Evolutionary conservation across 2,888 invertebrate species (phyloP), one percentile per base, ranked within the genome.

Genomic region (Dolichomitus sp.): DNA sequence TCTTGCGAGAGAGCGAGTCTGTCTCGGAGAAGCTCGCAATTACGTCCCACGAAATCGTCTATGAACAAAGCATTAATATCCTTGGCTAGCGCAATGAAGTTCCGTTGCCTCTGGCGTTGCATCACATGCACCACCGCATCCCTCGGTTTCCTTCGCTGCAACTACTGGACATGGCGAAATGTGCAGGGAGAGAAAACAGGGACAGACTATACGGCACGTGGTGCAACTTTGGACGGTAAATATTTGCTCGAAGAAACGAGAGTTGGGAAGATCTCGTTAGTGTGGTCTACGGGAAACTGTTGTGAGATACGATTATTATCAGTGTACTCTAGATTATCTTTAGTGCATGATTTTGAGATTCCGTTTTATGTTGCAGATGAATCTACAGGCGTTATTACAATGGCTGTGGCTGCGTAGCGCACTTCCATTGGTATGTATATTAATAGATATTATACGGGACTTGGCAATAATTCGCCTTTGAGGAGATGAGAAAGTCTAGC

Each of bases 281-380:
- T 69, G n/a, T 73, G 80, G 66, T 80, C 50, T 52, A 59, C 70
- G 63, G 45, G 33, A 79, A 65, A 37, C 68, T 57, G 1, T 40
- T 23, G 30, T 65, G 83, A 83, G 68, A 80, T 80, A 83, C 73
- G 83, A 73, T 80, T 77, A 80, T 65, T 57, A 57, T n/a, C 17
- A 50, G 30, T n/a, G 50, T 14, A 37, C 42, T 30, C 37, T 33
- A 42, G 19, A 69, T 12, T 14, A 70, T 50, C n/a, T 73, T 73
- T 61, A 19, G n/a, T 37, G 68, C 19, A 70, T 40, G 19, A 73
- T 83, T 77, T 80, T 63, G 63, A 80, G 50, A 69, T 48, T 65
- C 65, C 77, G 57, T 77, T 83, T 80, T 76, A 83, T 83, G 69
- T 83, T 83, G 45, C 72, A 73, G 79, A 83, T 61, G 48, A 17